Evolutionary conservation across 2,888 invertebrate genomes (phyloP), one percentile per base, ranked within the genome.

Genomic region (Cyaniris semiargus): DNA sequence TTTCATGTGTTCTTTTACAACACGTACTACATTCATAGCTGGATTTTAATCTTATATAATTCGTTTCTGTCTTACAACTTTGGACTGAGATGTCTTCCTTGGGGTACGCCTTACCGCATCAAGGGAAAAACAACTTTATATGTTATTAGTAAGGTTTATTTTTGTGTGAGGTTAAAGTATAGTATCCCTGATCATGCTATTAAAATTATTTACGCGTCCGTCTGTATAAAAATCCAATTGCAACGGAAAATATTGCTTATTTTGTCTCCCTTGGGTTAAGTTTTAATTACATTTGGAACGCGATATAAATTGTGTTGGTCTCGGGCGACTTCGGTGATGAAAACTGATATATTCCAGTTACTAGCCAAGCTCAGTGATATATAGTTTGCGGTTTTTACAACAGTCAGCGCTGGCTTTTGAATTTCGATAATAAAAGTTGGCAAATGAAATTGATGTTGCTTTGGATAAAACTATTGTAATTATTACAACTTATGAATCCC

Each of bases 21-120:
- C 78, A 78, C 78, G 76, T 78, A 78, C 76, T 56, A 76, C 66
- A 78, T 76, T 78, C 76, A 76, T 75, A 74, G 60, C 76, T 6
- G 1, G 66, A 1, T 66, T 66, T 66, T 66, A 66, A 66, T 66
- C 66, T 66, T 31, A 66, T 66, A 31, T 66, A 66, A 66, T 66
- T 66, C 66, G 66, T 66, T 66, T 31, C 27, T 66, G 66, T 66
- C 66, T 66, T 31, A 18, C 60, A 66, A 23, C 60, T 66, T 31
- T 1, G 66, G 60, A 18, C 27, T 27, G 27, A 18, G 27, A 27
- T 10, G 18, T 66, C 66, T 31, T 66, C 27, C 66, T 66, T 66
- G 60, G 60, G 60, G 66, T 66, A 66, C 66, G 31, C 27, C 15
- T 1, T 6, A 3, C 15, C 15, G 6, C 27, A 6, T 3, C 6